These are phyloP conservation scores for Ptychobarbus kaznakovi DNA, from an alignment of 2,797 vertebrate genomes.

Conservation along the genomic window DNA sequence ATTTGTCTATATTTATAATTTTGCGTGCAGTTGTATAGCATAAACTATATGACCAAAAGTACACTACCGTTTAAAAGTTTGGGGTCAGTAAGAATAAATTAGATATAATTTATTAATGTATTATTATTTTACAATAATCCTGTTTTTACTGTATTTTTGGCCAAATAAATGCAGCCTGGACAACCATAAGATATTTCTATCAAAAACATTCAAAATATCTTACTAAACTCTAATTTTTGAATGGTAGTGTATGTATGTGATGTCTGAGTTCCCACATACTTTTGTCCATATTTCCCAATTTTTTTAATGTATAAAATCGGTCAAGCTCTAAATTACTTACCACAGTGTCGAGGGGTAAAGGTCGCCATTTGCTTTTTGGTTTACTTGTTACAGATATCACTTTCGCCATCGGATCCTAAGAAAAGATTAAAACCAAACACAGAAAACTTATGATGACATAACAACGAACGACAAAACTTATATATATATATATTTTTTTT, in stretches of 20 bases:
- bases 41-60: background rate
- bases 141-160: background rate
- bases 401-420: conserved; percentile 91
- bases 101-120: background rate
- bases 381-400: conserved; percentile 91
- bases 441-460: background rate
- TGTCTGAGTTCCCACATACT: background rate
- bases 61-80: background rate
- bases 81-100: background rate
- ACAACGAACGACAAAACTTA: background rate
- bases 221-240: background rate
- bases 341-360: conserved; percentile 95
- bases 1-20: background rate
- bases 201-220: background rate
- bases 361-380: conserved; percentile 98
- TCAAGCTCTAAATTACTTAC: conserved; percentile 75
- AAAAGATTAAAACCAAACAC: background rate
- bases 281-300: background rate
- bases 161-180: background rate
- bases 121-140: background rate
- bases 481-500: background rate
- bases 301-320: background rate
- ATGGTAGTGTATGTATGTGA: background rate
- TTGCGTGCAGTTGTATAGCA: background rate
- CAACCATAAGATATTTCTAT: background rate